Evolutionary conservation across 1,140 invertebrate species (phyloP), one percentile per base, ranked within the genome.

Genomic region (Drosophila lowei): DNA sequence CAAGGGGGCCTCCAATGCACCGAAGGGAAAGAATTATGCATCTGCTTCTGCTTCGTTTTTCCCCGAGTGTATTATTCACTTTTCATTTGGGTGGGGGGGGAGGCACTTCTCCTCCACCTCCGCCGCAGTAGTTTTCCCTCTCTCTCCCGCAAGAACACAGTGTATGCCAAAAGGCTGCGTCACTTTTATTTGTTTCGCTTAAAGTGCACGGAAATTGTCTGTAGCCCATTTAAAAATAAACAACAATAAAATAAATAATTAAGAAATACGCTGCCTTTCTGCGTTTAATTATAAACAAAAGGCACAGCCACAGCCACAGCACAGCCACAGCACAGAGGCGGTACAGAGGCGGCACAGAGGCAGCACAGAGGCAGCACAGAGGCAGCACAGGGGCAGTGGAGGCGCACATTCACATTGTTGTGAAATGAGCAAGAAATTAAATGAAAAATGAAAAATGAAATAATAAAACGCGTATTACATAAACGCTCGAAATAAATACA

Each of bases 211-310:
- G 83, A 88, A 89, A 88, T 88, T 88, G 84, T 88, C 83, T 88
- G 84, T 89, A 88, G 84, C 83, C 79, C 83, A 88, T 88, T 88
- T 88, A 89, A 88, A 88, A 88, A 88, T 88, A 88, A 88, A 89
- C 83, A 88, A 88, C 81, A 89, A 88, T 88, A 89, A 88, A 88
- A 88, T 88, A 88, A 88, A 88, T 88, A 88, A 88, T 88, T 88
- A 88, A 86, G 77, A 85, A 88, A 88, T 84, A 83, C 81, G 77
- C 73, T 38, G 34, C 34, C 34, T 78, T 72, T 78, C 70, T 79
- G 70, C 76, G 70, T 81, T 88, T 89, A 88, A 89, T 88, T 88
- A 88, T 84, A 88, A 89, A 89, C 83, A 83, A 70, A 80, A 49
- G 54, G 70, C 13, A n/a, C 53, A 70, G 48, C 48, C 49, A 30